Conservation (phyloP, 2,888 invertebrate species). For the Drosophila picticornis region DNA sequence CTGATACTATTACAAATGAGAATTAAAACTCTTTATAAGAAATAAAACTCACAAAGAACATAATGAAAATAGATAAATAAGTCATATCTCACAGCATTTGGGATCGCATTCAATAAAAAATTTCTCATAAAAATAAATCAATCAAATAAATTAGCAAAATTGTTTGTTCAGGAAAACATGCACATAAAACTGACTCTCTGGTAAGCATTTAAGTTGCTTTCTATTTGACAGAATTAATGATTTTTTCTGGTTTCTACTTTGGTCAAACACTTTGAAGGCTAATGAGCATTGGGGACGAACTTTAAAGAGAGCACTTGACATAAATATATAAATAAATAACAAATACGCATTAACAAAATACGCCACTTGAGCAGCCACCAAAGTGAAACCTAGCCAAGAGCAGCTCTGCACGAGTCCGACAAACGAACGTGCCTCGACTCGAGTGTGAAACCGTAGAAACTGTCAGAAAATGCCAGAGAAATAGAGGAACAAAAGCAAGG, state of each 20-base stretch:
- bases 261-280: slow-evolving; percentile 17
- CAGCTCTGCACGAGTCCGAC: slow-evolving; percentile 39
- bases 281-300: slow-evolving; percentile 26
- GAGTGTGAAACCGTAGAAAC: slow-evolving; percentile 61
- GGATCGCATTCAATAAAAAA: not conserved
- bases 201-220: not conserved
- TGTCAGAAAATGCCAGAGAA: slow-evolving; percentile 1
- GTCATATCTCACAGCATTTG: not conserved
- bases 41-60: not conserved
- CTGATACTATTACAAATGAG: too few relatives aligned
- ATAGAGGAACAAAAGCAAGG: not conserved
- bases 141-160: not conserved
- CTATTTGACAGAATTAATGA: not conserved
- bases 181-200: not conserved
- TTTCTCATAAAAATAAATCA: not conserved
- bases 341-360: slow-evolving; percentile 56
- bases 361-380: slow-evolving; percentile 40
- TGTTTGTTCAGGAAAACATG: not conserved
- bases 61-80: not conserved
- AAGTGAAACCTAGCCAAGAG: slow-evolving; percentile 3
- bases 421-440: slow-evolving; percentile 62
- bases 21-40: too few relatives aligned
- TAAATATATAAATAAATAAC: slow-evolving; percentile 52
- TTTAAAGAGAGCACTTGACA: slow-evolving; percentile 38
- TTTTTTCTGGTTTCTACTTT: not conserved